Percentiles rank a stretch among this genome's conserved stretches.
Conservation (phyloP, 1,140 invertebrate species). For the Lethrus apterus region DNA sequence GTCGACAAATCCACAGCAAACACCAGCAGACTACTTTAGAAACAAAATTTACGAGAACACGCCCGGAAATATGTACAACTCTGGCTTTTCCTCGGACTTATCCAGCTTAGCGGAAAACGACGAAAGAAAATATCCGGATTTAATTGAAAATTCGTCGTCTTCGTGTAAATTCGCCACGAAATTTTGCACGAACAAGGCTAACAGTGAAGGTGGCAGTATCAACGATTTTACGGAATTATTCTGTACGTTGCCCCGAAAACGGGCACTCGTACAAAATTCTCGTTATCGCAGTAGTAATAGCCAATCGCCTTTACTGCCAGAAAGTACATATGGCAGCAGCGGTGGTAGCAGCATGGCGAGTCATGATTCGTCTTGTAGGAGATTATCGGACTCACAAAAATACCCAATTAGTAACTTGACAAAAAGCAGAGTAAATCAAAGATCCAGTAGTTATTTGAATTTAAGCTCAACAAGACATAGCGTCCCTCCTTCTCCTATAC, state of each 20-base stretch:
- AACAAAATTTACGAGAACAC: slow-evolving; percentile 5
- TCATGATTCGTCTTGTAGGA: slow-evolving; percentile 18
- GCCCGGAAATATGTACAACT: slow-evolving; percentile 32
- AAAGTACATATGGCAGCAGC: slow-evolving; percentile 45
- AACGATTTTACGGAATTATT: slow-evolving; percentile 44
- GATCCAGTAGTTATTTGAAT: slow-evolving; percentile 51
- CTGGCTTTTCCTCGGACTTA: slow-evolving; percentile 6
- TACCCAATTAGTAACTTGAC: slow-evolving; percentile 20
- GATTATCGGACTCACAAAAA: slow-evolving; percentile 27
- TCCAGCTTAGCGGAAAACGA: slow-evolving; percentile 49
- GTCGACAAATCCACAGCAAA: slow-evolving; percentile 1
- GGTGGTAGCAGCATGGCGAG: slow-evolving; percentile 38
- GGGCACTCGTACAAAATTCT: slow-evolving; percentile 33
- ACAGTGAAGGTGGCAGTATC: slow-evolving; percentile 34
- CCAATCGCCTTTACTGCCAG: slow-evolving; percentile 55
- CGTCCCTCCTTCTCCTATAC: slow-evolving; percentile 8
- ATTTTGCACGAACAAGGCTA: slow-evolving; percentile 31
- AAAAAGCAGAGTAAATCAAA: slow-evolving; percentile 21
- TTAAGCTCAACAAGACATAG: slow-evolving; percentile 38
- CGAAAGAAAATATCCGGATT: slow-evolving; percentile 58
- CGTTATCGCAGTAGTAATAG: slow-evolving; percentile 55
- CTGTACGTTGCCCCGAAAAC: slow-evolving; percentile 54
- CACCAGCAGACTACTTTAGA: not conserved
- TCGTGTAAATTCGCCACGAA: slow-evolving; percentile 34
- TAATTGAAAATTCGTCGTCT: slow-evolving; percentile 55